Evolutionary conservation across 23 tunicate species (phyloP).

Genomic region (Trididemnum nubilum): DNA sequence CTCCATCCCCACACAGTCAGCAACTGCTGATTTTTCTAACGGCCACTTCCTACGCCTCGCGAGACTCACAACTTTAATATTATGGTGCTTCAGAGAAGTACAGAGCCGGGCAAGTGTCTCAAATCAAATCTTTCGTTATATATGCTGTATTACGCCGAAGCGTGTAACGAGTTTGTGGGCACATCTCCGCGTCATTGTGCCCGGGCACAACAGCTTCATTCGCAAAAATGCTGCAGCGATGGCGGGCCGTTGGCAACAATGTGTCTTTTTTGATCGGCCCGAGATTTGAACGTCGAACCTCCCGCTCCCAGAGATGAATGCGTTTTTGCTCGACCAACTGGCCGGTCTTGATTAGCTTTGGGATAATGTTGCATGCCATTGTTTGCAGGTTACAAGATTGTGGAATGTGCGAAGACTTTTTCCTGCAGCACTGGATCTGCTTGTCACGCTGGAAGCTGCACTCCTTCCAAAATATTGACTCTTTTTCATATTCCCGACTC

Average conservation of each 20-base stretch:
- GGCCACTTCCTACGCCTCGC: too few species aligned
- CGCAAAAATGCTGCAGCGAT: background rate
- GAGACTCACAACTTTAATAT: too few species aligned
- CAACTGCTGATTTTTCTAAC: too few species aligned
- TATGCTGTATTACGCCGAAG: background rate
- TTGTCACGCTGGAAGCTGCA: constrained; percentile 79
- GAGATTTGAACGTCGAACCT: background rate
- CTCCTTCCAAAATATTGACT: constrained; percentile 70
- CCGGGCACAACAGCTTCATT: background rate
- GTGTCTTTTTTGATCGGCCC: background rate
- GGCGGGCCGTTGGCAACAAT: background rate
- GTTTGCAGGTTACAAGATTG: constrained; percentile 60
- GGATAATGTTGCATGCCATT: background rate
- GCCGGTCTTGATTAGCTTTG: background rate
- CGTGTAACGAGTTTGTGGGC: background rate
- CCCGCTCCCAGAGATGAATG: background rate
- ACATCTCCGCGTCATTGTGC: background rate
- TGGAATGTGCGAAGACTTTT: constrained; percentile 54
- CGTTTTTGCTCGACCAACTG: background rate
- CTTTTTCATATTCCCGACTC: constrained; percentile 47
- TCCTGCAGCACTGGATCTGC: constrained; percentile 95
- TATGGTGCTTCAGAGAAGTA: too few species aligned
- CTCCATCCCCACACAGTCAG: too few species aligned
- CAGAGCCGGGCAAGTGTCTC: too few species aligned
- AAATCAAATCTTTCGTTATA: background rate